Base-by-base conservation (phyloP, 2,113 vertebrate genomes). In the Anguilla japonica region DNA sequence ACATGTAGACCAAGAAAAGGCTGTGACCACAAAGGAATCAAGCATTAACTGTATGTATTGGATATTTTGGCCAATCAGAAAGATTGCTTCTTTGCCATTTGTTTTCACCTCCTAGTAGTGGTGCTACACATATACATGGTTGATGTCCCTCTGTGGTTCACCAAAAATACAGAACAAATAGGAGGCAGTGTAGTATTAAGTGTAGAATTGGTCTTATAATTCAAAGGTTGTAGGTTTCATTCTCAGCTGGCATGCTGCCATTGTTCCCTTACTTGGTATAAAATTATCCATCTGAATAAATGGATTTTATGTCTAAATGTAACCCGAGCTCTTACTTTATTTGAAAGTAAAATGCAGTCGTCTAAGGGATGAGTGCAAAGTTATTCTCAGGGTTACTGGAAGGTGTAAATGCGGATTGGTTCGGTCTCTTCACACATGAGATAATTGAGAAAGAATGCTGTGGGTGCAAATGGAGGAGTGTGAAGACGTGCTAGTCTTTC, bases 401-500 rank as follows among this genome's bases (percentile, higher is more conserved):
- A 75, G 71, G 1, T 75, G 71, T 14, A 34, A 34, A 22, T 75
- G 71, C 16, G n/a, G n/a, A 7, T 71, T n/a, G 63, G 63, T 71
- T 75, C 26, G 60, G 60, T 63, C 7, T 75, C 29, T 75, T n/a
- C 13, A 34, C n/a, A 34, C n/a, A 26, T 75, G 26, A 29, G 71
- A n/a, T 75, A 22, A 34, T 34, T 13, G 71, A 13, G 26, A 13
- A 75, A n/a, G 63, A 22, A 75, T 13, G 71, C 71, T 20, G 71
- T 75, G 71, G 71, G 71, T 75, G 71, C 71, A 75, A 75, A 75
- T 75, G 71, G 71, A 75, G 13, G n/a, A 75, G 71, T 75, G 71
- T 75, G 5, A 75, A 75, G 9, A 75, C 5, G 13, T 75, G 26
- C 29, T 1, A 11, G 26, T n/a, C 26, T 75, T 75, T 29, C 26